Conservation (phyloP, 2,888 invertebrate genomes). For the Philhelius pedissequus region DNA sequence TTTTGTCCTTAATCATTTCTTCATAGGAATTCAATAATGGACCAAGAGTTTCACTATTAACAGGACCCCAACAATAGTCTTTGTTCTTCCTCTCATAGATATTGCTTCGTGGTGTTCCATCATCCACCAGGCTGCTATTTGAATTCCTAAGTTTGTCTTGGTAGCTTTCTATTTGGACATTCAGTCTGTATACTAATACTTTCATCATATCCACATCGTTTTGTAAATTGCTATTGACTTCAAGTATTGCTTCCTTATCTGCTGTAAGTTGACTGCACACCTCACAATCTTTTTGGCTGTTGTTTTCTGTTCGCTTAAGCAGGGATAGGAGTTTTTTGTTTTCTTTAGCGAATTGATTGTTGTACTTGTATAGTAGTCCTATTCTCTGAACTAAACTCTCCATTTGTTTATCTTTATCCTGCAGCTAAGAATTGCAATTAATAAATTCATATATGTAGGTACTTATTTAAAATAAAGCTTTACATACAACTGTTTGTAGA, state of each 20-base stretch:
- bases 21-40: constrained; percentile 89
- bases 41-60: constrained; percentile 78
- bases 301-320: constrained; percentile 79
- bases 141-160: constrained; percentile 84
- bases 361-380: constrained; percentile 81
- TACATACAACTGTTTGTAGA: constrained; percentile 22
- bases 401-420: constrained; percentile 82
- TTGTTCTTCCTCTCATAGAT: not conserved
- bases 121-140: constrained; percentile 57
- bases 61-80: constrained; percentile 67
- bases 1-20: constrained; percentile 88
- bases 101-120: constrained; percentile 67
- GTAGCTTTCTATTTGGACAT: constrained; percentile 87
- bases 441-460: too few relatives aligned
- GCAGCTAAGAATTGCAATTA: constrained; percentile 77
- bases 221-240: constrained; percentile 81
- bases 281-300: constrained; percentile 75
- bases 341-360: constrained; percentile 83
- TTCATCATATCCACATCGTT: constrained; percentile 88
- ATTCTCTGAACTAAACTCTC: constrained; percentile 83
- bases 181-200: constrained; percentile 87
- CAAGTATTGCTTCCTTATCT: constrained; percentile 71
- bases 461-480: not conserved
- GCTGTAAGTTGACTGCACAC: constrained; percentile 73
- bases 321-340: constrained; percentile 81